Base-by-base conservation (phyloP, 2,888 invertebrate genomes). In the Nezara viridula region DNA sequence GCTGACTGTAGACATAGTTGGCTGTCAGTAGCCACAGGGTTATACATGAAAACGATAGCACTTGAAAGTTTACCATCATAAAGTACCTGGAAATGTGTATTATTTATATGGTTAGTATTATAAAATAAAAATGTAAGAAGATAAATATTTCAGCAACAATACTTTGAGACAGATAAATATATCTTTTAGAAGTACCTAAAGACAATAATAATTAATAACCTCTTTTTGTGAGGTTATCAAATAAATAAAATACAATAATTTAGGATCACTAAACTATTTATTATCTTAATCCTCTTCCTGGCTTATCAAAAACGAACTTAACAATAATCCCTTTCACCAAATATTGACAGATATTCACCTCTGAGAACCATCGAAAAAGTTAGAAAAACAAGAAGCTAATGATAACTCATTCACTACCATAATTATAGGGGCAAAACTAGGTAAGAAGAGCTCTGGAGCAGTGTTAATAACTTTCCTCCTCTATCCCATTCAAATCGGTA, bases 31-130 rank as follows among this genome's bases (percentile, higher is more conserved):
- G 99, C 99, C 92, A 99, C 99, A 91, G 99, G 99, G 94, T 99
- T 99, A 95, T 99, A 99, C 98, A 99, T 98, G 94, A 99, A 99
- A 92, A 99, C 98, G 93, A 99, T 98, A 91, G 97, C 98, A 92
- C 96, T 97, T 91, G 99, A 98, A 92, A 99, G 94, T 94, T 98
- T 98, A 91, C 99, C 99, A 94, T 99, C 99, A 94, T 99, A 99
- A 92, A 99, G 95, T 91, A 99, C 98, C 98, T 98, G 94, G n/a
- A 92, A 92, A 89, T 90, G 91, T 52, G 27, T 24, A 32, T 50
- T n/a, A 10, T 81, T 81, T 44, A 9, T 44, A 44, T 24, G 32
- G 24, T 66, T 66, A 32, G 32, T 66, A 66, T 66, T 32, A 19
- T 16, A 32, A 32, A 66, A 66, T 32, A 19, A 66, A 66, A 32